Evolutionary conservation across 2,113 vertebrate species (phyloP).

Genomic region (Sorex araneus): DNA sequence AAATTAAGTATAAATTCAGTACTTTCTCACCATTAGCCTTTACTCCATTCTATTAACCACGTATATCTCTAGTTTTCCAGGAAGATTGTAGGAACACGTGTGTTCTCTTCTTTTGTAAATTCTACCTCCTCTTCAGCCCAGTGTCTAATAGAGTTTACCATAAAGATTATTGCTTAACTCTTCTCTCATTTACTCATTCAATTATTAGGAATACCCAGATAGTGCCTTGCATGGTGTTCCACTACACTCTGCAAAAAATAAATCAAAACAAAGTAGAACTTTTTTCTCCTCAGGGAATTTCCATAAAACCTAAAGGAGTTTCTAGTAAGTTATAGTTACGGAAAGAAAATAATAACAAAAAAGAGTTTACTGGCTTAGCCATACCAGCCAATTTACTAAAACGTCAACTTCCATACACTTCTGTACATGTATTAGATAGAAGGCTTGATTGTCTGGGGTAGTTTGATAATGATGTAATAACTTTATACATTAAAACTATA

Average conservation of each 20-base stretch:
- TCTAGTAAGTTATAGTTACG: not conserved
- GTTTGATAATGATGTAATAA: no score
- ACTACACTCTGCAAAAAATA: not conserved
- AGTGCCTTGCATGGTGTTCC: not conserved
- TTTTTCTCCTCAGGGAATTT: constrained; percentile 27
- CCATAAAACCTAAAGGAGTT: not conserved
- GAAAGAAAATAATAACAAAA: not conserved
- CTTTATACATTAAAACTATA: no score
- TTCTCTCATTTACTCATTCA: not conserved
- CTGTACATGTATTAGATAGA: no score
- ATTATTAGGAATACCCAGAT: constrained; percentile 18
- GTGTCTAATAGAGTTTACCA: not conserved
- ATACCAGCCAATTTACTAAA: not conserved
- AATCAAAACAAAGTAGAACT: constrained; percentile 9
- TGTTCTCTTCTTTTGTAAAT: not conserved
- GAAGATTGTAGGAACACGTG: not conserved
- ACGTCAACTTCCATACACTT: not conserved
- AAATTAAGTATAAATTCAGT: not conserved
- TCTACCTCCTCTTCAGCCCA: not conserved
- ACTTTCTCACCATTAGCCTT: not conserved
- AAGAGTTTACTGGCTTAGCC: not conserved
- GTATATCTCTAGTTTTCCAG: not conserved
- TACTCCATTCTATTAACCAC: not conserved
- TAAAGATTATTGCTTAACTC: constrained; percentile 1
- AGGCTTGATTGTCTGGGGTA: not conserved